Evolutionary conservation across 2,888 invertebrate species (phyloP), one percentile per base, ranked within the genome.

Genomic region (Drosophila kuntzei): DNA sequence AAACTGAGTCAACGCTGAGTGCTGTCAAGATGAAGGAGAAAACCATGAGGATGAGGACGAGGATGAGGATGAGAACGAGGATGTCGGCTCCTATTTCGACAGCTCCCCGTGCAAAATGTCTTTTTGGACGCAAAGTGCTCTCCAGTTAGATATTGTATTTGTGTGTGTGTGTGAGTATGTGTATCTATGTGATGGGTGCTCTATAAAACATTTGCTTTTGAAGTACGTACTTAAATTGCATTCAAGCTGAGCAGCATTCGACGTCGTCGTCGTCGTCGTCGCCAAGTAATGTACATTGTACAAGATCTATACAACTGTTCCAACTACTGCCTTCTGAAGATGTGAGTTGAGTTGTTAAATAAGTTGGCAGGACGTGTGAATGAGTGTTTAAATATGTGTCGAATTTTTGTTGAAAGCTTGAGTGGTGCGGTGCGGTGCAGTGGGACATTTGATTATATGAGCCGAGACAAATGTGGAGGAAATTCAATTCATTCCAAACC

Each of bases 151-250:
- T 66, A 70, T 34, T 67, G 66, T 75, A 37, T 47, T 3, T 54
- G 12, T 37, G 37, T 57, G 18, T 32, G 16, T 41, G 12, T 43
- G 47, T 44, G 18, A 36, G 9, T 39, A 22, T 50, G 14, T 37
- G 51, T 57, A 34, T 54, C 14, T 68, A 3, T 73, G 36, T 60
- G 62, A 49, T 70, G 70, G 86, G 69, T 80, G 81, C 80, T 83
- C 82, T 70, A 74, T 86, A 79, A 86, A 86, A 86, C 82, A 86
- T 86, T 86, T 80, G 83, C 82, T 79, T 79, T 64, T 83, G 71
- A 80, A 83, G 82, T 83, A 86, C 83, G 66, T 83, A 80, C 82
- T 83, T 86, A 83, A 83, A 83, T 80, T 83, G 82, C 86, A 86
- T 83, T 86, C 83, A 83, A 83, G 86, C 86, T 73, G 78, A 82